phyloP scores from a whole-genome alignment of 1,140 invertebrate species.

The Cepaea nemoralis region DNA sequence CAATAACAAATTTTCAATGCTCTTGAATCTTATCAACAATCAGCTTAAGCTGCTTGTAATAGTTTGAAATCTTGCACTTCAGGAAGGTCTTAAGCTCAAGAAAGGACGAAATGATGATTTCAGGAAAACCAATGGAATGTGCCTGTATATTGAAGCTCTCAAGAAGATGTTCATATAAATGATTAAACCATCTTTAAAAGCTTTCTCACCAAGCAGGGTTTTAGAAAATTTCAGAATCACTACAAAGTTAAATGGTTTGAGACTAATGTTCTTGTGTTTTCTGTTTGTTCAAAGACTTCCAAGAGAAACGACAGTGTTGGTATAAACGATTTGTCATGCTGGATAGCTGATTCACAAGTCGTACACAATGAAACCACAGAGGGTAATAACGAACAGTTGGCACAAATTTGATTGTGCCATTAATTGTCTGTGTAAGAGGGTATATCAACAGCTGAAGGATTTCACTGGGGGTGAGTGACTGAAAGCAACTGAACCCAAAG shows the following conservation, averaged over 20 bases:
- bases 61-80: conserved; percentile 85
- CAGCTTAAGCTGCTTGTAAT: conserved; percentile 80
- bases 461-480: conserved; percentile 60
- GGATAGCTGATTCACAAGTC: conserved; percentile 86
- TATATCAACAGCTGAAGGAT: conserved; percentile 88
- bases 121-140: conserved; percentile 85
- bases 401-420: conserved; percentile 77
- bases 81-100: conserved; percentile 82
- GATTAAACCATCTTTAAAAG: conserved; percentile 86
- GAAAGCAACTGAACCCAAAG: conserved; percentile 81
- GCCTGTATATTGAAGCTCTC: conserved; percentile 84
- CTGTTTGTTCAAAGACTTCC: conserved; percentile 79
- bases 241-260: conserved; percentile 88
- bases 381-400: conserved; percentile 94
- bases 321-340: conserved; percentile 85
- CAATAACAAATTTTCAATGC: conserved; percentile 80
- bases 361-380: conserved; percentile 89
- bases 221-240: conserved; percentile 88
- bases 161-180: conserved; percentile 82
- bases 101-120: conserved; percentile 82
- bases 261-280: conserved; percentile 80
- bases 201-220: conserved; percentile 85
- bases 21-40: conserved; percentile 75
- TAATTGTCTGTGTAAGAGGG: conserved; percentile 89
- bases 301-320: conserved; percentile 90